phyloP scores from a whole-genome alignment of 2,113 vertebrate genomes.

The Phocoena phocoena region DNA sequence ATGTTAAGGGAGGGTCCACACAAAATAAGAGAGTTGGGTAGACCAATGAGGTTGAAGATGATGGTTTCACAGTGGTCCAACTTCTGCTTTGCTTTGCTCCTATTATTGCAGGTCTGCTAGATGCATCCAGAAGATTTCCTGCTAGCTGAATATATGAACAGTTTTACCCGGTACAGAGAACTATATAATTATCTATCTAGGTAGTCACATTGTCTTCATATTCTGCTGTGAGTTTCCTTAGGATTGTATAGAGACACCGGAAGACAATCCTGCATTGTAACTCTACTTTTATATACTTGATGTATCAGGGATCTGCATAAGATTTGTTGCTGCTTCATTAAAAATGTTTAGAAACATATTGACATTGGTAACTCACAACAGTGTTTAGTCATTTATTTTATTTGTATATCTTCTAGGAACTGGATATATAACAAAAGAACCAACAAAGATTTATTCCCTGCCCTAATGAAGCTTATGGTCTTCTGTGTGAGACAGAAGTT shows the following conservation, averaged over 20 bases:
- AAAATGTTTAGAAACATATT: constrained; percentile 6
- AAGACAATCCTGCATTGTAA: background rate
- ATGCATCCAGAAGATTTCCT: background rate
- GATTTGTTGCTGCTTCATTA: background rate
- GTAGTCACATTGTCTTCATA: background rate
- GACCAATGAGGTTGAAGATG: background rate
- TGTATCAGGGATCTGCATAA: background rate
- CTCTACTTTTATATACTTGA: background rate
- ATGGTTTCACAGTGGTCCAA: background rate
- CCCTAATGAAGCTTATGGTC: background rate
- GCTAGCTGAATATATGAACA: background rate
- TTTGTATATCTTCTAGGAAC: background rate
- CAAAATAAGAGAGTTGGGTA: background rate
- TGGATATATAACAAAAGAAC: background rate
- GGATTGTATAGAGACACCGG: background rate
- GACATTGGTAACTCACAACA: background rate
- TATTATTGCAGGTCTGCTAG: background rate
- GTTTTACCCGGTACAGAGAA: background rate
- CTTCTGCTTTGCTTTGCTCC: background rate
- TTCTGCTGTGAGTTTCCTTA: background rate
- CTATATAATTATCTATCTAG: background rate
- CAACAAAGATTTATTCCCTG: background rate
- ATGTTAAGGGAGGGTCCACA: background rate
- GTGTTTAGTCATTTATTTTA: background rate
- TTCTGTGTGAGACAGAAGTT: background rate